Evolutionary conservation across 2,797 vertebrate species (phyloP).

Genomic region (Eulemur mongoz): DNA sequence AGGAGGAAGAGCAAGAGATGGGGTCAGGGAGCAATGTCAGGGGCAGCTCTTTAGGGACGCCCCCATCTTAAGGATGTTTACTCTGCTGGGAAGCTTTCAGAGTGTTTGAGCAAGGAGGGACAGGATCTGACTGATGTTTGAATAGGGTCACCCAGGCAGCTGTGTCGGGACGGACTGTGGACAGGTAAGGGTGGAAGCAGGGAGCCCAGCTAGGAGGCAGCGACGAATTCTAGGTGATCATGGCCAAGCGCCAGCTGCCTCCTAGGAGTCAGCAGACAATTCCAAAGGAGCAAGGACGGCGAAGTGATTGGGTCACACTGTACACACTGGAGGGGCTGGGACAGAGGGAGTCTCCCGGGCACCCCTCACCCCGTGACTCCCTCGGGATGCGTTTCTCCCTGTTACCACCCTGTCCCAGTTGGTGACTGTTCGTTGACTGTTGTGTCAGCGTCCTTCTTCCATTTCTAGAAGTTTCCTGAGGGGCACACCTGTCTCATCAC

Average conservation of each 20-base stretch:
- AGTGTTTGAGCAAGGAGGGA: not conserved
- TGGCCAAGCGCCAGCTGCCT: not conserved
- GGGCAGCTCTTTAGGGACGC: not conserved
- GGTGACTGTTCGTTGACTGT: too few relatives aligned
- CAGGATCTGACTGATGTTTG: not conserved
- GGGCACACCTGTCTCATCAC: accelerated
- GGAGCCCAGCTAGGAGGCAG: not conserved
- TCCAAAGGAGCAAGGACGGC: not conserved
- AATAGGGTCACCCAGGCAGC: not conserved
- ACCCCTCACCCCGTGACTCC: accelerated
- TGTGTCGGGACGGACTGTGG: not conserved
- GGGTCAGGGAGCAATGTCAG: not conserved
- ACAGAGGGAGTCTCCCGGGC: not conserved
- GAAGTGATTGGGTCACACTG: too few relatives aligned
- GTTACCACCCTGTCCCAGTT: not conserved
- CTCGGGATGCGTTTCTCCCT: not conserved
- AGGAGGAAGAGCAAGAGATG: not conserved
- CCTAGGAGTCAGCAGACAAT: not conserved
- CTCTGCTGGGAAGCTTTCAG: not conserved
- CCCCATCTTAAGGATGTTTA: not conserved
- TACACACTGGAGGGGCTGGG: not conserved
- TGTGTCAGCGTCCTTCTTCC: not conserved
- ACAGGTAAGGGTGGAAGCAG: not conserved
- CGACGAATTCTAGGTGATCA: not conserved
- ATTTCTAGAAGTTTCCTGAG: not conserved